Conservation (phyloP, 2,888 invertebrate species). For the Drosophila sordidapex region DNA sequence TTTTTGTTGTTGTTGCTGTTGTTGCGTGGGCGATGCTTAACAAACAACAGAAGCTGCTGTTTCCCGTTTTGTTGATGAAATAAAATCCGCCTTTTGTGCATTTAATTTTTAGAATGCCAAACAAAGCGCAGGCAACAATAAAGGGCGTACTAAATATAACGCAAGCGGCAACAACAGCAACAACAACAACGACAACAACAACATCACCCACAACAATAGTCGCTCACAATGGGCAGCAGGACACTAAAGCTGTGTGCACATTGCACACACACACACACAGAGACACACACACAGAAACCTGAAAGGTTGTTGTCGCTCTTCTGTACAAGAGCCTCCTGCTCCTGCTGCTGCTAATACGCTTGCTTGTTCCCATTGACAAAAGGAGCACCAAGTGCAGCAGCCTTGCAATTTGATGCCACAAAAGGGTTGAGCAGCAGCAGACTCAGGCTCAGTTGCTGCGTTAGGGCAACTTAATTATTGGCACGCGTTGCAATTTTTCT, state of each 20-base stretch:
- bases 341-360: neutral
- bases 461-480: constrained; percentile 81
- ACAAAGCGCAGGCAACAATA: constrained; percentile 78
- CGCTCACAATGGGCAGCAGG: constrained; percentile 68
- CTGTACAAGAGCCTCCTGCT: constrained; percentile 13
- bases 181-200: constrained; percentile 63
- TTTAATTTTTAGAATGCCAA: constrained; percentile 79
- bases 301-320: constrained; percentile 53
- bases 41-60: constrained; percentile 80
- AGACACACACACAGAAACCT: constrained; percentile 49
- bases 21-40: constrained; percentile 79
- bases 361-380: constrained; percentile 59
- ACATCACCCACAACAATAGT: constrained; percentile 74
- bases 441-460: constrained; percentile 17
- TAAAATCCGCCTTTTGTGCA: constrained; percentile 82
- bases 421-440: constrained; percentile 54
- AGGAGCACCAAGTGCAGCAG: constrained; percentile 77
- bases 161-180: constrained; percentile 49
- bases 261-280: constrained; percentile 29
- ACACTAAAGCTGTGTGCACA: constrained; percentile 59
- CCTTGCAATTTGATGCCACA: constrained; percentile 75
- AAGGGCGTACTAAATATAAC: constrained; percentile 76
- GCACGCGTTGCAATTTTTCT: constrained; percentile 81
- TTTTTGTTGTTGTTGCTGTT: constrained; percentile 38
- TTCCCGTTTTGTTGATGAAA: constrained; percentile 81